Conservation (phyloP, 2,797 vertebrate species). For the Rhinoraja longicauda region DNA sequence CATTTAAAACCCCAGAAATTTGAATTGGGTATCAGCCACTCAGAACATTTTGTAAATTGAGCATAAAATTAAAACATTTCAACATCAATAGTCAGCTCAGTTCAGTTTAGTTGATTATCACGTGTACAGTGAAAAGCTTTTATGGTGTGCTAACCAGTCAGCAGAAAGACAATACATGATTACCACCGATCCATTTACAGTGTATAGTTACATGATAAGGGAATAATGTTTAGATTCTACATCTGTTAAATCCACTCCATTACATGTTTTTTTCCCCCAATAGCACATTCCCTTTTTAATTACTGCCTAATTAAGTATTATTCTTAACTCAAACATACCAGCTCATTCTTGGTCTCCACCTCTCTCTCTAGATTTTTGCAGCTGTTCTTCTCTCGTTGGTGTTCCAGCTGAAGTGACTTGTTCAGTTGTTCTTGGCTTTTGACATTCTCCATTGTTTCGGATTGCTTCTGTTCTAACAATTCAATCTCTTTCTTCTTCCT, state of each 20-base stretch:
- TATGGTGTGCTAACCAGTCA: too few relatives aligned
- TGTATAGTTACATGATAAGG: too few relatives aligned
- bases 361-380: conserved; percentile 60
- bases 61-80: neutral
- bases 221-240: neutral
- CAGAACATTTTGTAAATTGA: neutral
- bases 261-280: neutral
- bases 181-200: too few relatives aligned
- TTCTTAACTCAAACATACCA: conserved; percentile 58
- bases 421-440: conserved; percentile 60
- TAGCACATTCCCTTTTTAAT: neutral
- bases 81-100: neutral
- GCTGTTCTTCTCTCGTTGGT: conserved; percentile 55
- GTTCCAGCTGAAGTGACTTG: conserved; percentile 58
- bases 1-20: neutral
- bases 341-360: conserved; percentile 65
- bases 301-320: neutral
- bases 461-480: conserved; percentile 57
- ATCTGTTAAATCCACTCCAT: neutral
- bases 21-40: neutral
- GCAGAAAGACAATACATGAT: too few relatives aligned
- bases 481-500: conserved; percentile 57
- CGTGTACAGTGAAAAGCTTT: too few relatives aligned
- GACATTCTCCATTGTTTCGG: conserved; percentile 57
- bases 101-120: too few relatives aligned